Conservation (phyloP, 1,140 invertebrate genomes). For the Cyphomyrmex costatus region DNA sequence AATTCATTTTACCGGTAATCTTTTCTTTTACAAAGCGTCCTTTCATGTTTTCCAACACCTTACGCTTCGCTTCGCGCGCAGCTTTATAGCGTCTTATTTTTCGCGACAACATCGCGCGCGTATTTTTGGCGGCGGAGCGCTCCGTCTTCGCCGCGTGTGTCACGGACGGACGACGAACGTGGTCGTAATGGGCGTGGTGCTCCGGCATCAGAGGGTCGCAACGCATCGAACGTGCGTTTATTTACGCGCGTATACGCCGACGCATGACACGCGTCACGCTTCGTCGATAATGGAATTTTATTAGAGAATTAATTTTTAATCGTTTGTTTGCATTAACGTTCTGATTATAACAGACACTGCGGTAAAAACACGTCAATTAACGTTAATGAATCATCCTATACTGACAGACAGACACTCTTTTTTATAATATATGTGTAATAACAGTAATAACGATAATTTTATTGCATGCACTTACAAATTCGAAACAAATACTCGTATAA, state of each 20-base stretch:
- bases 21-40: conserved; percentile 20
- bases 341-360: neutral
- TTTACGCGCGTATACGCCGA: conserved; percentile 73
- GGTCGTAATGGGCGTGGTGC: conserved; percentile 84
- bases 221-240: conserved; percentile 81
- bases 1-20: neutral
- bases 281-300: conserved; percentile 35
- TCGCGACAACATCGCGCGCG: conserved; percentile 43
- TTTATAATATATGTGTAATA: neutral
- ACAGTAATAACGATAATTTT: no score
- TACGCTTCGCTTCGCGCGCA: neutral
- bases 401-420: neutral
- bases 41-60: conserved; percentile 11
- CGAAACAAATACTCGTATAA: no score
- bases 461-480: no score
- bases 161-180: conserved; percentile 83
- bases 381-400: neutral
- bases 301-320: conserved; percentile 35
- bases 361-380: no score
- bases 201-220: conserved; percentile 79
- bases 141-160: conserved; percentile 80
- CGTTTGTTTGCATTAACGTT: neutral
- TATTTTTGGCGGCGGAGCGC: conserved; percentile 68
- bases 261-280: conserved; percentile 75
- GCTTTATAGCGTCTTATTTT: conserved; percentile 22